Conservation (phyloP, 1,140 invertebrate genomes). For the Aculops lycopersici region DNA sequence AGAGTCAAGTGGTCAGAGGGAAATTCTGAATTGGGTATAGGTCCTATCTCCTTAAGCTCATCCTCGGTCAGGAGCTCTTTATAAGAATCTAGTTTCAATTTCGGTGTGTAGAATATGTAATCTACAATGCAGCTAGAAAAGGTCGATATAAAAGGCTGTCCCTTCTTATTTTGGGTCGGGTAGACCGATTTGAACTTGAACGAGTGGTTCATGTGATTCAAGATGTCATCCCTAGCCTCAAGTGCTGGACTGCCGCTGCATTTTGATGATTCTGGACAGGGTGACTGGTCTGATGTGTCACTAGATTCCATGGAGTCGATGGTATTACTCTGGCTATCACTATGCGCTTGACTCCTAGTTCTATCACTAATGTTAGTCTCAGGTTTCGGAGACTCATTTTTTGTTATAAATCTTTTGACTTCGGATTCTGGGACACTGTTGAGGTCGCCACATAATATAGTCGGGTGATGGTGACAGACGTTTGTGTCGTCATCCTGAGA, state of each 20-base stretch:
- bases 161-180: slow-evolving; percentile 8
- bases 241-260: neutral
- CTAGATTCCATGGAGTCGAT: neutral
- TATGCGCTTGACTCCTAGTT: slow-evolving; percentile 13
- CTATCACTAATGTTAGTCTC: slow-evolving; percentile 12
- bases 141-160: slow-evolving; percentile 12
- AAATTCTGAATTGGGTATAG: slow-evolving; percentile 10
- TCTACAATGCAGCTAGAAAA: slow-evolving; percentile 15
- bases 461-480: slow-evolving; percentile 27
- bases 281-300: slow-evolving; percentile 1
- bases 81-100: slow-evolving; percentile 5
- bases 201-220: slow-evolving; percentile 12
- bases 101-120: slow-evolving; percentile 15
- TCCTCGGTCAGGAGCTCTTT: slow-evolving; percentile 5
- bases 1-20: slow-evolving; percentile 11
- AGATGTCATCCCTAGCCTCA: neutral
- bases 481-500: no score
- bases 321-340: slow-evolving; percentile 5
- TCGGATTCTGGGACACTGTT: slow-evolving; percentile 37
- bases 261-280: neutral
- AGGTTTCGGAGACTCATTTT: no score
- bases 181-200: slow-evolving; percentile 16
- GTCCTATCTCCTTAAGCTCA: slow-evolving; percentile 6
- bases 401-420: slow-evolving; percentile 35
- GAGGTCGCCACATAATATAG: slow-evolving; percentile 59